These are phyloP conservation scores for Aethes cnicana DNA, from an alignment of 2,888 invertebrate species.

Conservation along the genomic window DNA sequence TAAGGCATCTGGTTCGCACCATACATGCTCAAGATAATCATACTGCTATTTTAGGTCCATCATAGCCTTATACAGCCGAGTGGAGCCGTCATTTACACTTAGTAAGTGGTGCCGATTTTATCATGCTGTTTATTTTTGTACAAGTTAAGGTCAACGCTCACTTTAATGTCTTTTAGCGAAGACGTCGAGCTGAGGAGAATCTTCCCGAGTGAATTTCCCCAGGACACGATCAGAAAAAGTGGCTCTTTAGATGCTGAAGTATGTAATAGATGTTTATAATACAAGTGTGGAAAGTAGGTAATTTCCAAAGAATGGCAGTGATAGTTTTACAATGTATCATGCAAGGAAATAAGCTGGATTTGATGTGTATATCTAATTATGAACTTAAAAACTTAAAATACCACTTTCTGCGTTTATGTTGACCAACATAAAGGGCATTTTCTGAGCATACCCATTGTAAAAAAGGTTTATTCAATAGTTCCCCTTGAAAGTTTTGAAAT, in stretches of 20 bases:
- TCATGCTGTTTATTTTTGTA: conserved; percentile 13
- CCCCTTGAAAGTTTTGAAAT: no score
- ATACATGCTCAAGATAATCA: conserved; percentile 2
- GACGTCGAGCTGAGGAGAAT: conserved; percentile 70
- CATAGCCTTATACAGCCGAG: conserved; percentile 41
- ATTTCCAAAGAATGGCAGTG: no score
- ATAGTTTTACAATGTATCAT: no score
- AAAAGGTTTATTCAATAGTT: no score
- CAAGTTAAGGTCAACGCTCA: conserved; percentile 26
- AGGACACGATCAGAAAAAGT: conserved; percentile 64
- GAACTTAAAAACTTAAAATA: no score
- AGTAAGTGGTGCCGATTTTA: conserved; percentile 54
- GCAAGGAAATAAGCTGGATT: no score
- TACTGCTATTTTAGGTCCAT: conserved; percentile 46
- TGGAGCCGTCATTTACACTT: conserved; percentile 62
- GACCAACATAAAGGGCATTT: no score
- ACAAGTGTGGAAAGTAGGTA: no score
- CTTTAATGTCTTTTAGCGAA: conserved; percentile 59
- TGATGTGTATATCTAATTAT: no score
- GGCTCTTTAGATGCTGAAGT: conserved; percentile 66
- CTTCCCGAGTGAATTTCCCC: conserved; percentile 70
- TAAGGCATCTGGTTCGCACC: conserved; percentile 10
- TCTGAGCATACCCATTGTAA: no score
- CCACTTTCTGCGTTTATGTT: no score
- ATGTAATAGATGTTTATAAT: conserved; percentile 32